Evolutionary conservation across 1,140 invertebrate genomes (phyloP), one percentile per base, ranked within the genome.

Genomic region (Neelides sp.): DNA sequence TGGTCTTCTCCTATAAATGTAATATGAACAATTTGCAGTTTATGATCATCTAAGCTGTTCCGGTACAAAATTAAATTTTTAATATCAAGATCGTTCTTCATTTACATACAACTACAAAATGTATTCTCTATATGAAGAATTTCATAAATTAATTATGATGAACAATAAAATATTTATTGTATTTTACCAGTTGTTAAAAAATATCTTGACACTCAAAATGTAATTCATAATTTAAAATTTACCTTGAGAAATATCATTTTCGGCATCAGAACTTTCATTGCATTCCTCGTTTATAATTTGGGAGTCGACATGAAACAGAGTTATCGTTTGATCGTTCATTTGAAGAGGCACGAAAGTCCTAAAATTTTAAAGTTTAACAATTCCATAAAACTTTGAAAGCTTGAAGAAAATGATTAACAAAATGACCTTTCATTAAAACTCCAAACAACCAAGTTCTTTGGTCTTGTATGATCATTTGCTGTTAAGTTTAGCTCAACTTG

Each of bases 401-500:
- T 10, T n/a, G n/a, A 32, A 8, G 15, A 39, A 39, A 19, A 39
- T 15, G 40, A 23, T 13, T 42, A 42, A 4, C 20, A 30, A 5
- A 30, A 30, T 20, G 28, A 64, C 50, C 71, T 68, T 49, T 73
- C 64, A 52, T 71, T 73, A 67, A 80, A 80, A 65, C 77, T 72
- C 62, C 77, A 86, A 43, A 81, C 74, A 0, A 84, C 78, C 50
- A 83, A 68, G 62, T 76, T 75, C 12, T 75, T 68, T 1, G 77
- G 70, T 54, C 78, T 70, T 66, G 82, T 77, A 1, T 80, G 79
- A 61, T 89, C 85, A 47, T 76, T 74, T 2, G 78, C 76, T 10
- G 77, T 79, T 35, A 90, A 66, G 36, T 82, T 72, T 58, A 79
- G 74, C 7, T 76, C 79, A 17, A 87, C 74, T 64, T 88, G 83